Evolutionary conservation across 2,888 invertebrate genomes (phyloP).

Genomic region (Archips crataeganus): DNA sequence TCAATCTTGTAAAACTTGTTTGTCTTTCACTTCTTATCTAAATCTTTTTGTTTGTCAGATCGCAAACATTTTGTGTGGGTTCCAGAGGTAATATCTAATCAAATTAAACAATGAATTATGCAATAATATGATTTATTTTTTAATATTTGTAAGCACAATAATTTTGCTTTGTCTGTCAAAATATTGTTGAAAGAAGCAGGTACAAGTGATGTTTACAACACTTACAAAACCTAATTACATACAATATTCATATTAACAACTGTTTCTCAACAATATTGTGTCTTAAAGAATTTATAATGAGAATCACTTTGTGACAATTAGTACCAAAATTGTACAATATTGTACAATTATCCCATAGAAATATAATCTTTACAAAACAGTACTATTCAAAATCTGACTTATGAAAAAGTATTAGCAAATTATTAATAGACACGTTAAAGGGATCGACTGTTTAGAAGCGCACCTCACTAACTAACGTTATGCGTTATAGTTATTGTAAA

Average conservation of each 20-base stretch:
- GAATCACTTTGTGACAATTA: constrained; percentile 62
- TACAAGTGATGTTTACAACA: constrained; percentile 83
- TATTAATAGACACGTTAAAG: constrained; percentile 53
- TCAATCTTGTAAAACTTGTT: constrained; percentile 43
- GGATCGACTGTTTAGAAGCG: constrained; percentile 35
- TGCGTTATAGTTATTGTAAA: neutral
- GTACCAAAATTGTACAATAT: constrained; percentile 48
- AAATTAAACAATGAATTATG: constrained; percentile 65
- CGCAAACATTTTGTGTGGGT: neutral
- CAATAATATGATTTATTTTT: constrained; percentile 82
- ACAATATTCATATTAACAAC: constrained; percentile 48
- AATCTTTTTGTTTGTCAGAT: neutral
- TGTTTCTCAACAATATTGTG: constrained; percentile 38
- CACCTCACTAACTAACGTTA: neutral
- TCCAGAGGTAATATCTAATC: constrained; percentile 46
- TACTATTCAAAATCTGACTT: constrained; percentile 29
- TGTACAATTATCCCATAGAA: constrained; percentile 29
- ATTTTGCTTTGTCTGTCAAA: constrained; percentile 85
- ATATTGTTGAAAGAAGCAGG: constrained; percentile 82
- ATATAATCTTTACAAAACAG: constrained; percentile 24
- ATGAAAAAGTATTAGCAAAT: constrained; percentile 29
- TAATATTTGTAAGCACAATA: constrained; percentile 82
- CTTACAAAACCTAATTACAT: constrained; percentile 71
- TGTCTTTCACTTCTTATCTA: constrained; percentile 25
- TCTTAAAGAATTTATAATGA: constrained; percentile 40